Evolutionary conservation across 2,888 invertebrate species (phyloP).

Genomic region (Lordiphosa fenestrarum): DNA sequence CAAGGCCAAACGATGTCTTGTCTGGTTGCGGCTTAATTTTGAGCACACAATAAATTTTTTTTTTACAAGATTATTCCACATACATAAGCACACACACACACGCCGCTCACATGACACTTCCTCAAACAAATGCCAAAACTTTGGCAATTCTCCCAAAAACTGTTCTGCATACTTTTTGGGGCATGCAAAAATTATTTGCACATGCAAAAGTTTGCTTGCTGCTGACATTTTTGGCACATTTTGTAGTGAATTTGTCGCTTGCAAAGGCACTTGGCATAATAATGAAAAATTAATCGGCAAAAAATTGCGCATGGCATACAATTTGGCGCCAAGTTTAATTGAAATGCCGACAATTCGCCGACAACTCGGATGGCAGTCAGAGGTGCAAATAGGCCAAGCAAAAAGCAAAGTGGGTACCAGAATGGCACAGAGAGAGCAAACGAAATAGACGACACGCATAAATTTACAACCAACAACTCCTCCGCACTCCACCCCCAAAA

Average conservation of each 20-base stretch:
- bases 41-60: too few relatives aligned
- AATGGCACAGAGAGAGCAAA: background rate
- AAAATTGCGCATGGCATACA: constrained; percentile 49
- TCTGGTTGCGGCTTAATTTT: too few relatives aligned
- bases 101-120: too few relatives aligned
- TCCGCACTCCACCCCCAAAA: constrained; percentile 12
- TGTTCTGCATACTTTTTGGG: constrained; percentile 16
- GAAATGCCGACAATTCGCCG: constrained; percentile 44
- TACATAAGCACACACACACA: too few relatives aligned
- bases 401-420: background rate
- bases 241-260: constrained; percentile 20
- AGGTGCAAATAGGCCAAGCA: constrained; percentile 3
- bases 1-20: too few relatives aligned
- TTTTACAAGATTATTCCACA: background rate
- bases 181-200: constrained; percentile 33
- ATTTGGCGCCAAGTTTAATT: constrained; percentile 57
- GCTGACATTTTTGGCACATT: constrained; percentile 16
- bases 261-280: constrained; percentile 43
- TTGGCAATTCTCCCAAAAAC: constrained; percentile 18
- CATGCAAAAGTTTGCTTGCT: constrained; percentile 15
- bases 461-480: constrained; percentile 46
- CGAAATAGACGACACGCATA: constrained; percentile 50
- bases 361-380: constrained; percentile 7
- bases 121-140: constrained; percentile 2
- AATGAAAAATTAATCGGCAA: constrained; percentile 53